Conservation (phyloP, 2,888 invertebrate genomes). For the Mycalesis mineus region DNA sequence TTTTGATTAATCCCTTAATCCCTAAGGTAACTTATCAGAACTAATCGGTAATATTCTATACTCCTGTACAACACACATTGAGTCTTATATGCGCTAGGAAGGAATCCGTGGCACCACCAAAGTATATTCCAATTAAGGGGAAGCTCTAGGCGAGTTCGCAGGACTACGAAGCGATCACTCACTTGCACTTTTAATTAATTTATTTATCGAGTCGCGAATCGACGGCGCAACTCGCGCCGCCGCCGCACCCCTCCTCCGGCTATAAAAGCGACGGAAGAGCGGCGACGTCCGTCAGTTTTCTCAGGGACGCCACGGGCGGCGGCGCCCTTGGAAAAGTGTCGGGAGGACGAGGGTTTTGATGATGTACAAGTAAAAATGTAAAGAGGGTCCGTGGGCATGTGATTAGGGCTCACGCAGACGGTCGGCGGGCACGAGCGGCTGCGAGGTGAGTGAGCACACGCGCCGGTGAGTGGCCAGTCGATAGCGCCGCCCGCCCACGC, state of each 20-base stretch:
- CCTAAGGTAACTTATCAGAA: not conserved
- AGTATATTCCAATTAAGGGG: slow-evolving; percentile 70
- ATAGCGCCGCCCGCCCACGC: slow-evolving; percentile 65
- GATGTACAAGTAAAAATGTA: slow-evolving; percentile 54
- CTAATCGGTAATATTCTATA: not conserved
- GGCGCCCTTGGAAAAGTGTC: slow-evolving; percentile 54
- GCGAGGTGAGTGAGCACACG: slow-evolving; percentile 70
- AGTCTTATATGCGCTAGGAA: slow-evolving; percentile 36
- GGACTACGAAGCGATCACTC: slow-evolving; percentile 72
- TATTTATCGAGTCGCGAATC: slow-evolving; percentile 77
- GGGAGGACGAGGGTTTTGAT: slow-evolving; percentile 60
- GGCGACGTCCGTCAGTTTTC: slow-evolving; percentile 71
- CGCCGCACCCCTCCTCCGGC: slow-evolving; percentile 58
- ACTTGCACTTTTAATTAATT: slow-evolving; percentile 80
- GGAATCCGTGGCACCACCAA: slow-evolving; percentile 50
- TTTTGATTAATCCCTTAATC: not conserved
- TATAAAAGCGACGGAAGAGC: slow-evolving; percentile 62
- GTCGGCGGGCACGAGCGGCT: slow-evolving; percentile 51
- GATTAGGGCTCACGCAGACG: slow-evolving; percentile 48
- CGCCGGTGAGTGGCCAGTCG: slow-evolving; percentile 55
- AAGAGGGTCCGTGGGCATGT: slow-evolving; percentile 46
- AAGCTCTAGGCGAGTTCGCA: slow-evolving; percentile 60
- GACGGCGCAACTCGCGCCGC: slow-evolving; percentile 74
- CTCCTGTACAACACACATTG: not conserved
- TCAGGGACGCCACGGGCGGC: slow-evolving; percentile 61